phyloP scores from a whole-genome alignment of 2,797 vertebrate species.

The Acanthurus lineatus region DNA sequence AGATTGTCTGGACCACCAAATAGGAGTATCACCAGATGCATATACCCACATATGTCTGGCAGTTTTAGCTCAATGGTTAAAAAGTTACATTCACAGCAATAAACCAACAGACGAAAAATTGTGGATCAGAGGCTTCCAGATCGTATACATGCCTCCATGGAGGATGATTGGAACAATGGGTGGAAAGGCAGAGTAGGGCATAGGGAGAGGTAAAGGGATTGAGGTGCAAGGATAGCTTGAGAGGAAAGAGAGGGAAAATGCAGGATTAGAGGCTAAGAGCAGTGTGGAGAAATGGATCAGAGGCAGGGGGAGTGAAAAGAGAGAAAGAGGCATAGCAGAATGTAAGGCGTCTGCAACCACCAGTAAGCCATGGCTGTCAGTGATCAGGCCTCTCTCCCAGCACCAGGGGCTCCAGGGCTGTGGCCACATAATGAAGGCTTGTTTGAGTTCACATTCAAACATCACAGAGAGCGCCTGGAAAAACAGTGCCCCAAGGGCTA shows the following conservation, averaged over 20 bases:
- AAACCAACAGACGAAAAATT: conserved; percentile 53
- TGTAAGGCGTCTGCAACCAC: conserved; percentile 69
- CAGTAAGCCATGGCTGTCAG: conserved; percentile 71
- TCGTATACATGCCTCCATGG: conserved; percentile 52
- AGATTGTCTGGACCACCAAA: conserved; percentile 52
- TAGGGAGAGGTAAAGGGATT: conserved; percentile 44
- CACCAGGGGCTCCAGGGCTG: conserved; percentile 76
- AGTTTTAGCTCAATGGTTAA: conserved; percentile 50
- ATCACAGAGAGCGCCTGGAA: conserved; percentile 82
- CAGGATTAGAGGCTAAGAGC: conserved; percentile 74
- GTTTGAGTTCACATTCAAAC: conserved; percentile 84
- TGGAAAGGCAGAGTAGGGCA: conserved; percentile 34
- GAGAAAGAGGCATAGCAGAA: conserved; percentile 66
- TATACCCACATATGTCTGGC: conserved; percentile 29
- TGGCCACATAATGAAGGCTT: conserved; percentile 83
- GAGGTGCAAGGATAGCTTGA: conserved; percentile 55
- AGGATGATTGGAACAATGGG: conserved; percentile 57
- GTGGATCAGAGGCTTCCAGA: conserved; percentile 59
- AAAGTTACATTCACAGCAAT: conserved; percentile 51
- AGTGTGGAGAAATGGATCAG: conserved; percentile 74
- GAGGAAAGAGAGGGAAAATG: conserved; percentile 67
- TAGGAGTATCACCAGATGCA: conserved; percentile 23
- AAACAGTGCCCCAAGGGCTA: conserved; percentile 81
- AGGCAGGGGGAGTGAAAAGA: conserved; percentile 52
- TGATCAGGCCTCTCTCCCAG: conserved; percentile 80